A percentile compares a stretch with the other conserved stretches of the same genome.
These are phyloP conservation scores for Chaenodraco wilsoni DNA, from an alignment of 2,797 vertebrate genomes.

Conservation along the genomic window DNA sequence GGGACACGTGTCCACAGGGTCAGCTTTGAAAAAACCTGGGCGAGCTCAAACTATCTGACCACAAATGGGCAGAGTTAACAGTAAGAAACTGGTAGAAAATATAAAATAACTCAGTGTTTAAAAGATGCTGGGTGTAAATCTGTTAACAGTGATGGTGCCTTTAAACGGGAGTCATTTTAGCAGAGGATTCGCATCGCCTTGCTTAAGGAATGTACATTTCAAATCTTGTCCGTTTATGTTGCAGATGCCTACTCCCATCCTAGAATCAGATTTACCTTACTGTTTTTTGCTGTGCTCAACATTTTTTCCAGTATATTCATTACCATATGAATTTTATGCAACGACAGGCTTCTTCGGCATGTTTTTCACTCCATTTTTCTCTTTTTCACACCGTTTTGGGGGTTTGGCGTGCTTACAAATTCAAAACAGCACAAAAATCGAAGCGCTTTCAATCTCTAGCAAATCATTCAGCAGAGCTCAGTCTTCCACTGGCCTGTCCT, in stretches of 20 bases:
- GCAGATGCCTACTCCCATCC: slow-evolving; percentile 20
- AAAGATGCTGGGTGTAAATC: slow-evolving; percentile 19
- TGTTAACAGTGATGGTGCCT: slow-evolving; percentile 23
- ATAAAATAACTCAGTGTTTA: slow-evolving; percentile 19
- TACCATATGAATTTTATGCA: slow-evolving; percentile 31
- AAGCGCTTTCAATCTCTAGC: slow-evolving; percentile 31
- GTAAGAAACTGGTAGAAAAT: slow-evolving; percentile 50
- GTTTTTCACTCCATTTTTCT: slow-evolving; percentile 26
- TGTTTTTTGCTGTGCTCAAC: slow-evolving; percentile 38
- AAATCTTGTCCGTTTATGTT: slow-evolving; percentile 16
- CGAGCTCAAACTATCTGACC: slow-evolving; percentile 31
- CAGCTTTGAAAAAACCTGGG: slow-evolving; percentile 30
- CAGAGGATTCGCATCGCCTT: slow-evolving; percentile 27
- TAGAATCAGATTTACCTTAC: slow-evolving; percentile 27
- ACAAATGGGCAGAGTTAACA: slow-evolving; percentile 17
- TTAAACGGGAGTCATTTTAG: slow-evolving; percentile 39
- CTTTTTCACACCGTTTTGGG: slow-evolving; percentile 19
- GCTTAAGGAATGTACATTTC: slow-evolving; percentile 49
- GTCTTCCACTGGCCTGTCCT: slow-evolving; percentile 33
- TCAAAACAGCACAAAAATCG: slow-evolving; percentile 26
- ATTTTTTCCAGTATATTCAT: slow-evolving; percentile 40
- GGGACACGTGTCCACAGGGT: slow-evolving; percentile 37
- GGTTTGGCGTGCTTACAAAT: slow-evolving; percentile 40
- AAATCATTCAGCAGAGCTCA: slow-evolving; percentile 25
- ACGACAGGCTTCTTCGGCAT: slow-evolving; percentile 25